Evolutionary conservation across 2,113 vertebrate species (phyloP).

Genomic region (Gambusia affinis): DNA sequence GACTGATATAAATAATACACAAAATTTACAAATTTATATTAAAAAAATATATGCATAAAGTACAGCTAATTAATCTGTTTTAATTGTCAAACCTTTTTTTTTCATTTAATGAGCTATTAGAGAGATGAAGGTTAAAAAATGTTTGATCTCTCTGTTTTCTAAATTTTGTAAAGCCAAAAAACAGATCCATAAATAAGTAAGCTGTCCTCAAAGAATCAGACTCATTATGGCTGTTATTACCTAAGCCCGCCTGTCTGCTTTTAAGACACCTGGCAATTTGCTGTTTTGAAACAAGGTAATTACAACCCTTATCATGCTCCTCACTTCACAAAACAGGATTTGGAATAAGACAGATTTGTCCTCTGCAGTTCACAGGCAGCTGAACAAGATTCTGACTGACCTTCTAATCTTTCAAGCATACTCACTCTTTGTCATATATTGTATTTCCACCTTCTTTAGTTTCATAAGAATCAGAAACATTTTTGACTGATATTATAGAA

Average conservation of each 20-base stretch:
- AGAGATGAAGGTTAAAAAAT: background rate
- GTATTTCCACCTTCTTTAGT: conserved; percentile 10
- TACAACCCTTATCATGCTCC: conserved; percentile 72
- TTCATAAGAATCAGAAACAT: conserved; percentile 38
- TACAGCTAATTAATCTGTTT: too few species aligned
- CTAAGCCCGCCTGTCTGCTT: conserved; percentile 62
- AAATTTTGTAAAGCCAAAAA: conserved; percentile 31
- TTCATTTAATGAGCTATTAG: too few species aligned
- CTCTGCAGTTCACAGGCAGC: conserved; percentile 51
- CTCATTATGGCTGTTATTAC: conserved; percentile 71
- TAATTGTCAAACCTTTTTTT: too few species aligned
- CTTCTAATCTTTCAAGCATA: conserved; percentile 56
- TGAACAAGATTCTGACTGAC: conserved; percentile 57
- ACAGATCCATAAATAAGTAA: conserved; percentile 65
- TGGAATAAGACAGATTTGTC: conserved; percentile 55
- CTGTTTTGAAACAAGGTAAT: conserved; percentile 72
- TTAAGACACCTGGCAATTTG: conserved; percentile 73
- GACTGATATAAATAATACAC: too few species aligned
- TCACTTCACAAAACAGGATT: conserved; percentile 71
- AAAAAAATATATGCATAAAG: too few species aligned
- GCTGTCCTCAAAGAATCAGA: conserved; percentile 31
- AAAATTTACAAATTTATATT: too few species aligned
- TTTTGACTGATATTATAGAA: conserved; percentile 43
- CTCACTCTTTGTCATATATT: conserved; percentile 52
- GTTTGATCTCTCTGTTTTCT: background rate